These are phyloP conservation scores for Chloroceryle inda DNA, from an alignment of 2,797 vertebrate species.

Conservation along the genomic window DNA sequence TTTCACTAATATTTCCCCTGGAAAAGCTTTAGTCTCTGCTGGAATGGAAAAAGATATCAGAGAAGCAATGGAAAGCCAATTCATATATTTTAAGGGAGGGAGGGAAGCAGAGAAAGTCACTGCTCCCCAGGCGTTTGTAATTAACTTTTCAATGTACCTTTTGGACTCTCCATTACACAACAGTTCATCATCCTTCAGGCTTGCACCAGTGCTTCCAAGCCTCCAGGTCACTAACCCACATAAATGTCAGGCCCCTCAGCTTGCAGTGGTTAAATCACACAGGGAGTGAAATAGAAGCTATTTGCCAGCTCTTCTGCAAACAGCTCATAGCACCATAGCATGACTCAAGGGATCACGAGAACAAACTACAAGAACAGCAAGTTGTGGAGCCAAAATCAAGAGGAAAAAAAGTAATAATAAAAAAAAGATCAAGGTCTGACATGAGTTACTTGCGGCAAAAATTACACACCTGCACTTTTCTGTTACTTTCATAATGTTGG, in stretches of 20 bases:
- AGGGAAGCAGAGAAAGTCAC: background rate
- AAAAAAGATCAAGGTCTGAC: background rate
- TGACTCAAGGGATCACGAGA: constrained; percentile 28
- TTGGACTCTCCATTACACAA: background rate
- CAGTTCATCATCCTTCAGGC: background rate
- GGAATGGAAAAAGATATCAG: background rate
- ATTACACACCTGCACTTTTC: background rate
- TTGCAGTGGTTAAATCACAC: background rate
- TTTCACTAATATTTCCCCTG: background rate
- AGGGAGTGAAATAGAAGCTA: background rate
- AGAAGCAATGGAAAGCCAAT: background rate
- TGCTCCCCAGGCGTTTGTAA: background rate
- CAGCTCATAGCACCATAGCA: background rate
- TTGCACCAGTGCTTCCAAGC: background rate
- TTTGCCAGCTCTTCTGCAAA: background rate
- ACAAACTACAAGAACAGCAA: background rate
- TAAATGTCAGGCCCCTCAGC: rapidly evolving
- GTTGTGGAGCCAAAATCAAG: background rate
- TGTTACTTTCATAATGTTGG: background rate
- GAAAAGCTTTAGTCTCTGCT: background rate
- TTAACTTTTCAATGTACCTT: background rate
- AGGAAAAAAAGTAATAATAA: no score
- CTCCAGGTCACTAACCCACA: background rate
- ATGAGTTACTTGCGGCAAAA: background rate
- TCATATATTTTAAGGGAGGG: background rate